These are phyloP conservation scores for Hirtodrosophila cameraria DNA, from an alignment of 2,888 invertebrate genomes.

Conservation along the genomic window DNA sequence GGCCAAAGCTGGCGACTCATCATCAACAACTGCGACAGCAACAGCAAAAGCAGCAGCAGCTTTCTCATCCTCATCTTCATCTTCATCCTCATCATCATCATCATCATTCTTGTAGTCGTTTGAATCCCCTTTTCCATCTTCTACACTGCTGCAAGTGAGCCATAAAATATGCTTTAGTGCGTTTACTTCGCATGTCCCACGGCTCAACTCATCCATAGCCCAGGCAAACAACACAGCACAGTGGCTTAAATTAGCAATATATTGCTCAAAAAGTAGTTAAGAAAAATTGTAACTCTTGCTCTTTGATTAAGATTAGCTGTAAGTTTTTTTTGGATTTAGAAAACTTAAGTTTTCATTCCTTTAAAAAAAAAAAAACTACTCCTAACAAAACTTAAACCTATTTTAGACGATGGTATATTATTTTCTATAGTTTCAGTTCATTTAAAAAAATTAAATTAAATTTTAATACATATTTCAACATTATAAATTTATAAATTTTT, in stretches of 20 bases:
- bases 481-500: too few species aligned
- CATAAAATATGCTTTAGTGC: conserved; percentile 75
- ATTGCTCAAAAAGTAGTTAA: not conserved
- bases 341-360: too few species aligned
- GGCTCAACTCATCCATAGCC: conserved; percentile 22
- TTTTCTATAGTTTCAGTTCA: too few species aligned
- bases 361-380: too few species aligned
- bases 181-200: conserved; percentile 44
- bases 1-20: conserved; percentile 39
- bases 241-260: conserved; percentile 38
- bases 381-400: too few species aligned
- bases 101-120: conserved; percentile 47
- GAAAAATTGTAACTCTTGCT: not conserved
- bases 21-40: conserved; percentile 57
- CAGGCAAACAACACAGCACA: conserved; percentile 19
- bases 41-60: conserved; percentile 9
- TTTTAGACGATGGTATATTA: too few species aligned
- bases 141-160: conserved; percentile 64
- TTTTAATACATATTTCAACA: too few species aligned
- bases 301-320: too few species aligned
- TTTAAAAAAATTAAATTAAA: too few species aligned
- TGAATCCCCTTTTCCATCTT: not conserved
- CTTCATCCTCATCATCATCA: conserved; percentile 9
- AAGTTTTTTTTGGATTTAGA: too few species aligned
- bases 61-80: too few species aligned